Base-by-base conservation (phyloP, 2,888 invertebrate genomes). In the Marasmarcha lunaedactyla region DNA sequence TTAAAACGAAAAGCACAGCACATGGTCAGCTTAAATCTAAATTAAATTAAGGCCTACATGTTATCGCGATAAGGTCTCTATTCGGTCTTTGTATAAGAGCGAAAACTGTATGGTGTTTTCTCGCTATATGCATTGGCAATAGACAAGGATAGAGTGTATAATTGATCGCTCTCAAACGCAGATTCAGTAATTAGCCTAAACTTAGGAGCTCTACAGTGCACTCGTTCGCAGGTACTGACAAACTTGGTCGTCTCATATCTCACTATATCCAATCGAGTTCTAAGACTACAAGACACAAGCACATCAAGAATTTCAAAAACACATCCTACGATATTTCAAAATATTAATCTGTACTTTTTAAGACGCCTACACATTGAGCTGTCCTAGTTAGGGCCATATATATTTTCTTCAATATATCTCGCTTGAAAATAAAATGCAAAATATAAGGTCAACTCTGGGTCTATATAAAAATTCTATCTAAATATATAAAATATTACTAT, bases 1-100 rank as follows among this genome's bases (percentile, higher is more conserved):
- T 79, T 78, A 79, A 83, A 83, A 81, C 78, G n/a, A 73, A 78
- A 83, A 83, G 78, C 83, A 83, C 83, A 83, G 81, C 83, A 81
- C 83, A 76, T 79, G 71, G 73, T 83, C 79, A 76, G 79, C 81
- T 81, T 83, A 83, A 59, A 59, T 60, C 72, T 14, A 73, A 73
- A 70, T 69, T 70, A 76, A 72, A 71, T 74, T 66, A 72, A 56
- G 64, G 71, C 64, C 77, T 77, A 73, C 60, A 66, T 57, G 66
- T 68, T 20, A 64, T 65, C 65, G 72, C 56, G 58, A 13, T 60
- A 63, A 55, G 57, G 54, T 57, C 42, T 20, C 20, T 20, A 20
- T 20, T 20, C 20, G 20, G 3, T 20, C 7, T 5, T 20, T 20
- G 20, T 20, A 3, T 20, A 20, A 20, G 20, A 20, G 20, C 20